Conservation (phyloP, 53 echinoderm and acorn worm species). For the Antedon mediterranea region DNA sequence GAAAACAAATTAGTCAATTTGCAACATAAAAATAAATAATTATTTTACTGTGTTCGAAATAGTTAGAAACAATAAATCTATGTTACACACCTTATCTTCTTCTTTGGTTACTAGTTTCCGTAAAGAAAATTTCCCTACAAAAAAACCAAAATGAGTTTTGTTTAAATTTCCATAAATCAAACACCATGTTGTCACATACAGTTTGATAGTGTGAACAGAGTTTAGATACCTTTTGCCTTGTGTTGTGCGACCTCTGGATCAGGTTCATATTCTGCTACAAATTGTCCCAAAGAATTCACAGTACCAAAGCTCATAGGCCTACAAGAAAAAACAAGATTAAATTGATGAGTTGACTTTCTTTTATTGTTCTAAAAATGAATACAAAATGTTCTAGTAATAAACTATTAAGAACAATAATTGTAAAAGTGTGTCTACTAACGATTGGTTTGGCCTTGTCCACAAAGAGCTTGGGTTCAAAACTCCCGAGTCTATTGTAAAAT, state of each 20-base stretch:
- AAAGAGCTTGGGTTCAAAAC: slow-evolving; percentile 75
- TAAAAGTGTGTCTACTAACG: slow-evolving; percentile 29
- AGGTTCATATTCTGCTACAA: slow-evolving; percentile 80
- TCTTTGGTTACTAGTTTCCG: slow-evolving; percentile 79
- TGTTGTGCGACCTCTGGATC: slow-evolving; percentile 70
- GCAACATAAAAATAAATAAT: no score
- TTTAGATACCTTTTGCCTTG: slow-evolving; percentile 33
- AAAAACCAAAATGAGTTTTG: not conserved
- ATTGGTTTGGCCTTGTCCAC: slow-evolving; percentile 67
- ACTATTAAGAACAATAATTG: not conserved
- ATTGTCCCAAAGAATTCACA: slow-evolving; percentile 88
- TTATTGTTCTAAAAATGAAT: no score
- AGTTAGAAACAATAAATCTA: not conserved
- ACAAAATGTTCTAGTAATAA: no score
- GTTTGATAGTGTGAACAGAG: not conserved
- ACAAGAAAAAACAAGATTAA: slow-evolving; percentile 5
- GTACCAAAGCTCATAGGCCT: slow-evolving; percentile 79
- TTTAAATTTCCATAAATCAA: no score
- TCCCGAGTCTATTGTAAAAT: slow-evolving; percentile 70
- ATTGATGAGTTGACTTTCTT: no score
- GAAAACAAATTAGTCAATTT: no score
- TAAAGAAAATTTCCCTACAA: slow-evolving; percentile 50
- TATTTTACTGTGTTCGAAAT: not conserved
- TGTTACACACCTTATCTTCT: slow-evolving; percentile 59
- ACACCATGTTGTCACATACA: not conserved